Percentiles rank a stretch among this genome's conserved stretches.
Conservation (phyloP, 2,888 invertebrate species). For the Syrphus vitripennis region DNA sequence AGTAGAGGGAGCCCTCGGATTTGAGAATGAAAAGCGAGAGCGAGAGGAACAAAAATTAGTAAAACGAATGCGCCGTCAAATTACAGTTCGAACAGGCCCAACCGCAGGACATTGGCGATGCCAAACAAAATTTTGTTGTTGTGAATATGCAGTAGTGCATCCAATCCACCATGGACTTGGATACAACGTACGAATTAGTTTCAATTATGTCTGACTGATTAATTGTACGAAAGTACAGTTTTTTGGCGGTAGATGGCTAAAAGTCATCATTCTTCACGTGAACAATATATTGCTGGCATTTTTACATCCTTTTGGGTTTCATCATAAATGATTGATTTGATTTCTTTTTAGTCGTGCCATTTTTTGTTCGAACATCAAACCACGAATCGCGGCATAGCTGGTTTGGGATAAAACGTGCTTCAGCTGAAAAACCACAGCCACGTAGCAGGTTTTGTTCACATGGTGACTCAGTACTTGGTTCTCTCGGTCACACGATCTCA, state of each 20-base stretch:
- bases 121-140: slow-evolving; percentile 35
- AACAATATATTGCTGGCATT: neutral
- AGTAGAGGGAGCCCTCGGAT: neutral
- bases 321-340: slow-evolving; percentile 49
- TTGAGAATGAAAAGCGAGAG: neutral
- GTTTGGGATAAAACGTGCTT: slow-evolving; percentile 17
- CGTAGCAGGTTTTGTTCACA: neutral
- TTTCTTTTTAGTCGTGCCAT: slow-evolving; percentile 23
- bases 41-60: slow-evolving; percentile 30
- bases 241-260: slow-evolving; percentile 6
- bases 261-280: neutral
- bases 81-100: slow-evolving; percentile 48
- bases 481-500: neutral
- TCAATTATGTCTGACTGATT: slow-evolving; percentile 67
- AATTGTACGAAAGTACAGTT: slow-evolving; percentile 48
- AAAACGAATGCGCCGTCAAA: slow-evolving; percentile 47
- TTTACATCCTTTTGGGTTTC: slow-evolving; percentile 38
- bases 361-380: neutral
- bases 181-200: slow-evolving; percentile 66
- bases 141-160: neutral
- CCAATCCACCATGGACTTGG: neutral
- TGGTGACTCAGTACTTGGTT: neutral
- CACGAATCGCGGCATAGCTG: neutral
- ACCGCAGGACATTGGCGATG: slow-evolving; percentile 58
- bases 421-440: slow-evolving; percentile 6